These are phyloP conservation scores for Halocaridina rubra DNA, from an alignment of 2,888 invertebrate species.

Conservation along the genomic window DNA sequence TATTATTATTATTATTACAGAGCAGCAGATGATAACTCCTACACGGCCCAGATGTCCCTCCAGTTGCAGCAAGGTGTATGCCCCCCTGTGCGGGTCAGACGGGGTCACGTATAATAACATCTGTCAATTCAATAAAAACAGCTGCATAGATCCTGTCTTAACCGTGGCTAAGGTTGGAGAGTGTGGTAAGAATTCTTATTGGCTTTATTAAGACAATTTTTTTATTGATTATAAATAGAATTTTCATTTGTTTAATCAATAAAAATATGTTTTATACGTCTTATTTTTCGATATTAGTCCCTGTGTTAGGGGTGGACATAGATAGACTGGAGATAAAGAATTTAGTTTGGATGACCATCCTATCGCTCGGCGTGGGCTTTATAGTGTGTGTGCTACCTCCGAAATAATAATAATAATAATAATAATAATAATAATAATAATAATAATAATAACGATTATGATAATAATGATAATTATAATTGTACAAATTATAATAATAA, in stretches of 20 bases:
- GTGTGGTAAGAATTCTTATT: not conserved
- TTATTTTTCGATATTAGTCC: too few species aligned
- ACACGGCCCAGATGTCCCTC: not conserved
- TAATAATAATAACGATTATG: not conserved
- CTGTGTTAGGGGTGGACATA: too few species aligned
- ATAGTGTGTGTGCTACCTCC: not conserved
- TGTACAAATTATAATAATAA: not conserved
- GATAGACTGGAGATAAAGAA: too few species aligned
- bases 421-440: not conserved
- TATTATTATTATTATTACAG: not conserved
- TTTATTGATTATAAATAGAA: too few species aligned
- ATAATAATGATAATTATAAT: not conserved
- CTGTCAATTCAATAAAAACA: not conserved
- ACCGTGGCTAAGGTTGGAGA: not conserved
- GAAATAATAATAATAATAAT: not conserved
- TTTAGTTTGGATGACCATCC: too few species aligned
- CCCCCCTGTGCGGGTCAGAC: not conserved
- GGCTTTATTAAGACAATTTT: too few species aligned
- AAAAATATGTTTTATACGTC: too few species aligned
- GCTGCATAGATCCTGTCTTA: not conserved
- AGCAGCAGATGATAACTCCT: too few species aligned
- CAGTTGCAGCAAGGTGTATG: not conserved
- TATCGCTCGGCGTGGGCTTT: too few species aligned
- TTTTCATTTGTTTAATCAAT: too few species aligned
- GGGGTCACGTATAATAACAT: not conserved